A percentile compares a stretch with the other conserved stretches of the same genome.
phyloP scores from a whole-genome alignment of 2,888 invertebrate genomes.

The Clunio marinus region DNA sequence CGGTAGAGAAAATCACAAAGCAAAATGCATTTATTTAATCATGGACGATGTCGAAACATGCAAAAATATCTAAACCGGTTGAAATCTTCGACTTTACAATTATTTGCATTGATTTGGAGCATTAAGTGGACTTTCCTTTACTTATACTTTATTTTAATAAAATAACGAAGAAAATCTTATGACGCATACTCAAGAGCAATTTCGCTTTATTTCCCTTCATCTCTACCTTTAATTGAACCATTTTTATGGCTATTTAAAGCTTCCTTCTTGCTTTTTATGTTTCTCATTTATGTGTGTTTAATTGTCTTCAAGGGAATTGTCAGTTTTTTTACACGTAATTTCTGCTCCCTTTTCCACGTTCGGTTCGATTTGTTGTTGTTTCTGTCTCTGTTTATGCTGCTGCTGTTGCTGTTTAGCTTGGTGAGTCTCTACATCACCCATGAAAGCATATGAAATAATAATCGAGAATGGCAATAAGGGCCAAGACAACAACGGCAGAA shows the following conservation, averaged over 20 bases:
- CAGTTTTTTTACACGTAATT: conserved; percentile 8
- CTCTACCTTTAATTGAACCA: conserved; percentile 8
- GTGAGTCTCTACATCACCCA: no score
- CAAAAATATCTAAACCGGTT: no score
- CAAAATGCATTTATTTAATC: conserved; percentile 5
- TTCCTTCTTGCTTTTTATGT: no score
- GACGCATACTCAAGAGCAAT: background rate
- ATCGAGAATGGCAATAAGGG: background rate
- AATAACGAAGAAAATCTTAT: background rate
- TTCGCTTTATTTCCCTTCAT: background rate
- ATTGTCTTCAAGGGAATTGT: conserved; percentile 7
- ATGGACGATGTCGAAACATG: background rate
- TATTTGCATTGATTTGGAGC: background rate
- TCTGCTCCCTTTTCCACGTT: background rate
- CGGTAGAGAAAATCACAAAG: no score
- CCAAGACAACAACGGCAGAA: no score
- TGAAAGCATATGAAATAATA: background rate
- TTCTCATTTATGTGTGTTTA: background rate
- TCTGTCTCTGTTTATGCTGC: no score
- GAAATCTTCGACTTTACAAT: background rate
- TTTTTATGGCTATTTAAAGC: no score
- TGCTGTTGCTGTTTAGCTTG: no score
- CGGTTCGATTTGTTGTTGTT: no score
- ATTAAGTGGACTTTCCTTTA: no score
- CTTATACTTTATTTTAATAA: no score